These are phyloP conservation scores for Vireo altiloquus DNA, from an alignment of 2,113 vertebrate species.

Conservation along the genomic window DNA sequence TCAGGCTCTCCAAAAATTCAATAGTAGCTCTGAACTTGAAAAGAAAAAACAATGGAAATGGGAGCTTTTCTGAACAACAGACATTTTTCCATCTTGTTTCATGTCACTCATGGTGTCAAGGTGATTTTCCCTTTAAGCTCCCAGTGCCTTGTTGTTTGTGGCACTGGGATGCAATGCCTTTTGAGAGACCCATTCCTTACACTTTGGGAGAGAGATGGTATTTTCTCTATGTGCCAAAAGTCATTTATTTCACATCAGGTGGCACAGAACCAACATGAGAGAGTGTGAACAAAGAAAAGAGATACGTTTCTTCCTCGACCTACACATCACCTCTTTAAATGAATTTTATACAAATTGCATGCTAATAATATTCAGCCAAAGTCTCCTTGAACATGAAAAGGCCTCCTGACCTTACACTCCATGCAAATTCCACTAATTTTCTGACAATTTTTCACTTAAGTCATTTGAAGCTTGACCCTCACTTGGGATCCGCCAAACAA, in stretches of 20 bases:
- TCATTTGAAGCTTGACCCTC: neutral
- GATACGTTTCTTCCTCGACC: neutral
- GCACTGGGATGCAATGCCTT: neutral
- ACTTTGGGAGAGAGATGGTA: neutral
- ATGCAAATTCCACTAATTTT: neutral
- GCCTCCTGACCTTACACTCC: conserved; percentile 17
- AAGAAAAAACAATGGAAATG: neutral
- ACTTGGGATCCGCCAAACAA: neutral
- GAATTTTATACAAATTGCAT: neutral
- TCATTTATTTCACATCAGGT: neutral
- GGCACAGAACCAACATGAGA: neutral
- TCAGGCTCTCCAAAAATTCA: neutral
- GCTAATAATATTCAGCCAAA: neutral
- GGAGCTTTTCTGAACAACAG: neutral
- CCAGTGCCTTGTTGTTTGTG: neutral
- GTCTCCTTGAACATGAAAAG: neutral
- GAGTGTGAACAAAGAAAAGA: neutral
- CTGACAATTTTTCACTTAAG: neutral
- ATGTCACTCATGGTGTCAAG: neutral
- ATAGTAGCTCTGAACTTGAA: neutral
- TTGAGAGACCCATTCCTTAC: neutral
- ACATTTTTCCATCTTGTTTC: neutral
- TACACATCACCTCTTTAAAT: neutral
- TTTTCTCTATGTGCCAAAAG: neutral
- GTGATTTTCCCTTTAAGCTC: neutral